phyloP scores from a whole-genome alignment of 2,888 invertebrate genomes.

The Disparrhopalites patrizii region DNA sequence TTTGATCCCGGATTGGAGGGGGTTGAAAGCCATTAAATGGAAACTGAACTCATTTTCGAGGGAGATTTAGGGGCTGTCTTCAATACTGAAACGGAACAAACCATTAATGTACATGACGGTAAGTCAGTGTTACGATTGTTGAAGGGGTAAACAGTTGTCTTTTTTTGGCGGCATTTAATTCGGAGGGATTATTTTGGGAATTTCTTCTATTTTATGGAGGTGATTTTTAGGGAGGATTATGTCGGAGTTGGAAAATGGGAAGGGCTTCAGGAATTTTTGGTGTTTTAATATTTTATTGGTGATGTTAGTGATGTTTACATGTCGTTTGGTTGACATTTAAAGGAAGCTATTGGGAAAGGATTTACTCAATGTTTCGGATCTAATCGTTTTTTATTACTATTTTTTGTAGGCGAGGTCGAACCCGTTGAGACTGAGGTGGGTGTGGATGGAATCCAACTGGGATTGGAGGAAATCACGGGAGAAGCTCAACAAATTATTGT shows the following conservation, averaged over 20 bases:
- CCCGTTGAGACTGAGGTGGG: slow-evolving; percentile 28
- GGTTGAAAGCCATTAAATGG: slow-evolving; percentile 38
- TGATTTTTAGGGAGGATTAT: no score
- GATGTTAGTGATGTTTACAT: no score
- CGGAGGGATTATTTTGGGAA: not conserved
- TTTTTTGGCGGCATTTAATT: not conserved
- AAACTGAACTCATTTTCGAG: slow-evolving; percentile 44
- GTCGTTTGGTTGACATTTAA: not conserved
- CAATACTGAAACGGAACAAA: slow-evolving; percentile 27
- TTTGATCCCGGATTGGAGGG: not conserved
- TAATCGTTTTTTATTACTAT: not conserved
- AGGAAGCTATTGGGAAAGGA: not conserved
- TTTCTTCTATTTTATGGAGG: not conserved
- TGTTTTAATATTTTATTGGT: no score
- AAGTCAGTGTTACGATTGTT: not conserved
- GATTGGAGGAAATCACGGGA: slow-evolving; percentile 29
- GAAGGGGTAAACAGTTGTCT: not conserved
- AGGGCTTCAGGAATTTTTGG: no score
- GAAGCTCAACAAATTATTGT: slow-evolving; percentile 33
- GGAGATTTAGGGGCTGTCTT: slow-evolving; percentile 36
- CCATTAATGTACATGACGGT: slow-evolving; percentile 19
- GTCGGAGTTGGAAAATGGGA: no score
- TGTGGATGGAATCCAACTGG: slow-evolving; percentile 25
- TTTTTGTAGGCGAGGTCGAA: slow-evolving; percentile 12
- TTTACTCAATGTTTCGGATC: no score